These are phyloP conservation scores for Percopsis transmontana DNA, from an alignment of 2,113 vertebrate species.

Conservation along the genomic window DNA sequence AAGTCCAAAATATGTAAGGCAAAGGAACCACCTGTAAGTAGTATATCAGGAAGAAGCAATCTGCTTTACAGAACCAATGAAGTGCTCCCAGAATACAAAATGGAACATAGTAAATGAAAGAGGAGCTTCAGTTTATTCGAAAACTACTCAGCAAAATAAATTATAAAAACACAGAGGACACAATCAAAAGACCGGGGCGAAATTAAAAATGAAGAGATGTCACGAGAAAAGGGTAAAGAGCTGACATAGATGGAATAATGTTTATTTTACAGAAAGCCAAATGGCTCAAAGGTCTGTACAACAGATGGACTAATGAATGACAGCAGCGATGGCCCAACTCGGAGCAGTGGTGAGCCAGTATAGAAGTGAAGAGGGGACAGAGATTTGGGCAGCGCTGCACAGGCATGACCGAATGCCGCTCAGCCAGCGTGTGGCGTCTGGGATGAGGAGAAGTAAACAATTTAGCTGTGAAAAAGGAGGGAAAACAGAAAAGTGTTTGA, in stretches of 20 bases:
- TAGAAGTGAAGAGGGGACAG: constrained; percentile 58
- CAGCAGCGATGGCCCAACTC: constrained; percentile 67
- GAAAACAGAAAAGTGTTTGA: constrained; percentile 62
- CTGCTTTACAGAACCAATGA: not conserved
- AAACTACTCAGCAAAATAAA: constrained; percentile 66
- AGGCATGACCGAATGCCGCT: constrained; percentile 77
- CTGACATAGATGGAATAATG: constrained; percentile 75
- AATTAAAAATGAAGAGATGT: constrained; percentile 60
- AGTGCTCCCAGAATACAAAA: constrained; percentile 45
- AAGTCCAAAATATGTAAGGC: too few relatives aligned
- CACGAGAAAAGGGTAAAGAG: constrained; percentile 34
- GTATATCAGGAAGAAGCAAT: not conserved
- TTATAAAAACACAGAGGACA: constrained; percentile 43
- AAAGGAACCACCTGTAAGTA: too few relatives aligned
- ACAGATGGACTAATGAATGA: constrained; percentile 70
- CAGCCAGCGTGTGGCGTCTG: constrained; percentile 82
- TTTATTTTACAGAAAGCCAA: constrained; percentile 93
- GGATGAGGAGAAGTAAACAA: constrained; percentile 83
- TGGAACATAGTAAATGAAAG: constrained; percentile 32
- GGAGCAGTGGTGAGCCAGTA: constrained; percentile 57
- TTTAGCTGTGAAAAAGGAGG: constrained; percentile 86
- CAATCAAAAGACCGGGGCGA: constrained; percentile 9
- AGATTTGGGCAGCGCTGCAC: constrained; percentile 75
- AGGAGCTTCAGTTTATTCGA: constrained; percentile 61
- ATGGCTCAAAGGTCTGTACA: constrained; percentile 82